phyloP scores from a whole-genome alignment of 2,113 vertebrate species.

The Oreochromis aureus region DNA sequence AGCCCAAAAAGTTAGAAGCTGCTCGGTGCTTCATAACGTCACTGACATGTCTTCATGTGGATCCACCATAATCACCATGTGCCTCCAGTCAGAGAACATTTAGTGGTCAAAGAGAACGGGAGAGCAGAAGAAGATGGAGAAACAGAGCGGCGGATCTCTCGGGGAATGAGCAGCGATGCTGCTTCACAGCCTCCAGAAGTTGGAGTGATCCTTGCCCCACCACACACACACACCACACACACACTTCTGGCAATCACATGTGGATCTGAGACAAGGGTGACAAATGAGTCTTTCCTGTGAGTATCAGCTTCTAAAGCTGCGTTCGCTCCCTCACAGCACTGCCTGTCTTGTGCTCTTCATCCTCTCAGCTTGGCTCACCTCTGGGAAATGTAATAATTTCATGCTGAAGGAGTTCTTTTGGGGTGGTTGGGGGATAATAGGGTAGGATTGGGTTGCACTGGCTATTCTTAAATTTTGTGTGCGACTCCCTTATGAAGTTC shows the following conservation, averaged over 20 bases:
- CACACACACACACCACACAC: neutral
- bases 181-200: slow-evolving; percentile 41
- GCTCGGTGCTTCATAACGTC: slow-evolving; percentile 52
- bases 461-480: neutral
- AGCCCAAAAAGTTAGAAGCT: slow-evolving; percentile 35
- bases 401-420: slow-evolving; percentile 12
- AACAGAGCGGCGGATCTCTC: neutral
- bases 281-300: slow-evolving; percentile 61
- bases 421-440: slow-evolving; percentile 62
- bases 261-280: slow-evolving; percentile 62
- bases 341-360: slow-evolving; percentile 16
- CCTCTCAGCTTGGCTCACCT: slow-evolving; percentile 22
- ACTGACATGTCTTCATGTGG: slow-evolving; percentile 56
- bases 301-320: slow-evolving; percentile 65
- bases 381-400: slow-evolving; percentile 47
- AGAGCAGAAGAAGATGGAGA: neutral
- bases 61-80: slow-evolving; percentile 56
- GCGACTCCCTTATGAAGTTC: neutral
- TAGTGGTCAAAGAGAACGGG: slow-evolving; percentile 37
- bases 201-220: neutral
- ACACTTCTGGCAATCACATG: slow-evolving; percentile 32
- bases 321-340: slow-evolving; percentile 18
- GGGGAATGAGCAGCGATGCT: neutral
- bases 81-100: slow-evolving; percentile 38
- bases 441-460: slow-evolving; percentile 31